These are phyloP conservation scores for Setophaga petechia DNA, from an alignment of 2,113 vertebrate species.

Conservation along the genomic window DNA sequence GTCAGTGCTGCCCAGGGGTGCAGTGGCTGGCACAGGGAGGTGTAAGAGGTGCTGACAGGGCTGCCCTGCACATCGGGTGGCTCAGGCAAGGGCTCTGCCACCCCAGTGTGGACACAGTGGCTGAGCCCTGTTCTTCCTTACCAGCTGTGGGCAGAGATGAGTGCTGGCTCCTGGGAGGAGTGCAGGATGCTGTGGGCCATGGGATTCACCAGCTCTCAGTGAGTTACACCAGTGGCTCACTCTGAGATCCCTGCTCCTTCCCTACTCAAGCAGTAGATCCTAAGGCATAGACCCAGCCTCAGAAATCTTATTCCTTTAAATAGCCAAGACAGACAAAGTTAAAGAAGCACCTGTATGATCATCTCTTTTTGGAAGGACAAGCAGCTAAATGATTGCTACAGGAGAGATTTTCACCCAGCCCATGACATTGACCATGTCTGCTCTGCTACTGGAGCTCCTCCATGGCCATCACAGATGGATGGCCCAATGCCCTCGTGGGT, in stretches of 20 bases:
- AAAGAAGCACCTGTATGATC: neutral
- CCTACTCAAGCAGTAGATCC: neutral
- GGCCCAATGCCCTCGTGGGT: fast-evolving
- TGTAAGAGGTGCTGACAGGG: neutral
- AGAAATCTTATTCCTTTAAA: neutral
- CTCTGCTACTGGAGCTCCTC: neutral
- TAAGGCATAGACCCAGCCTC: neutral
- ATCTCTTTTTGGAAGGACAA: neutral
- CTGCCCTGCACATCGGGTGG: neutral
- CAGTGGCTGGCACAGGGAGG: neutral
- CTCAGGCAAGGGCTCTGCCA: neutral
- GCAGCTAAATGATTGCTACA: neutral
- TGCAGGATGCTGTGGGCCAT: fast-evolving
- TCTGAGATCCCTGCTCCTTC: neutral
- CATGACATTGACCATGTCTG: neutral
- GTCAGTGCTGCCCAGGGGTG: neutral
- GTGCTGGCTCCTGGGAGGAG: neutral
- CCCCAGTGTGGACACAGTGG: neutral
- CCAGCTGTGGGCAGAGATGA: neutral
- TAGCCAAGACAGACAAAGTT: neutral
- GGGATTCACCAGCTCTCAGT: neutral
- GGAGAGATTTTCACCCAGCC: neutral
- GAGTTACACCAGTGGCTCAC: neutral
- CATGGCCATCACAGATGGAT: neutral
- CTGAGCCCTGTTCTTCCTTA: neutral